These are phyloP conservation scores for Drosophila sechellia DNA, from an alignment of 1,140 invertebrate genomes.

Conservation along the genomic window DNA sequence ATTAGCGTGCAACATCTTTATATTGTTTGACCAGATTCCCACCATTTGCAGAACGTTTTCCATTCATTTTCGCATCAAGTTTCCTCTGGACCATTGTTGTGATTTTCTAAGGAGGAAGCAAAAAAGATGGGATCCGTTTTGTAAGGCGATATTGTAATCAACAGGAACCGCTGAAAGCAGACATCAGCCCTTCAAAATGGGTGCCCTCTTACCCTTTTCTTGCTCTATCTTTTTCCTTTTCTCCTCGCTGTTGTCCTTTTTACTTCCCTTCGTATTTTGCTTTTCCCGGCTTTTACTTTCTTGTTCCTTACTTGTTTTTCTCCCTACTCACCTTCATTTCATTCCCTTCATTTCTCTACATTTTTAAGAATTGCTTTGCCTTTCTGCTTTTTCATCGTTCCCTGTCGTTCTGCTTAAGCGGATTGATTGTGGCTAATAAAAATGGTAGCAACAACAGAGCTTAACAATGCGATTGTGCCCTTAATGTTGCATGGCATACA, in stretches of 20 bases:
- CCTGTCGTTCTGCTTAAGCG: slow-evolving; percentile 53
- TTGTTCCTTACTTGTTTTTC: background rate
- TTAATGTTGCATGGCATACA: slow-evolving; percentile 31
- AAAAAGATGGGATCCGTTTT: slow-evolving; percentile 1
- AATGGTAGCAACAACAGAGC: slow-evolving; percentile 51
- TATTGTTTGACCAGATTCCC: slow-evolving; percentile 22
- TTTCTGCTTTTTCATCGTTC: slow-evolving; percentile 2
- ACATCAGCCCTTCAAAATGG: slow-evolving; percentile 1
- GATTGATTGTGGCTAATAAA: slow-evolving; percentile 80
- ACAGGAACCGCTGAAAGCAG: slow-evolving; percentile 15
- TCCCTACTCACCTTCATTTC: background rate
- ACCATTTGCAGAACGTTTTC: slow-evolving; percentile 7
- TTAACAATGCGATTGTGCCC: slow-evolving; percentile 55
- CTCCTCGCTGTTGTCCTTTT: background rate
- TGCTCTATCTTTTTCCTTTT: background rate
- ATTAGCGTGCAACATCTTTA: slow-evolving; percentile 5
- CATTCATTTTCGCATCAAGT: slow-evolving; percentile 14
- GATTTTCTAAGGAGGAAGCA: background rate
- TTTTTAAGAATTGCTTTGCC: background rate
- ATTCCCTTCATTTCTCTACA: background rate
- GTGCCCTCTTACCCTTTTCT: background rate
- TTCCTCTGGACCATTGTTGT: slow-evolving; percentile 6
- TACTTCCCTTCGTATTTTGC: background rate
- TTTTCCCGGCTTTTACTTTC: background rate
- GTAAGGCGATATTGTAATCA: slow-evolving; percentile 18